Evolutionary conservation across 2,113 vertebrate species (phyloP).

Genomic region (Diadophis punctatus): DNA sequence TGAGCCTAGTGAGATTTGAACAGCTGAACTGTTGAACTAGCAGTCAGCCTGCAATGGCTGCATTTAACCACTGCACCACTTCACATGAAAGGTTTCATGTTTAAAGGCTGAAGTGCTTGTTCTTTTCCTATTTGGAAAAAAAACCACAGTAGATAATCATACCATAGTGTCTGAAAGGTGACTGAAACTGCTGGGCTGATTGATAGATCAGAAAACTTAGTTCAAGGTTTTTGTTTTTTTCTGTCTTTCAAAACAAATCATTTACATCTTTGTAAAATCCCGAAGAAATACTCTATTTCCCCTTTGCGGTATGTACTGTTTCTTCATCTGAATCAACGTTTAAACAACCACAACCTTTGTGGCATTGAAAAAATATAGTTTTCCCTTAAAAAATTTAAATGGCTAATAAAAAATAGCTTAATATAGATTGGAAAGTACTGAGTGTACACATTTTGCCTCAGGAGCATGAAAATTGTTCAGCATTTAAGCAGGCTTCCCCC

Average conservation of each 20-base stretch:
- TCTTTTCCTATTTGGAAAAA: neutral
- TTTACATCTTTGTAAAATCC: constrained; percentile 6
- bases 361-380: constrained; percentile 17
- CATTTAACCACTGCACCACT: too few species aligned
- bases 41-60: too few species aligned
- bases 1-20: too few species aligned
- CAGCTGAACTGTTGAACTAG: too few species aligned
- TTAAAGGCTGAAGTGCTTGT: neutral
- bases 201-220: neutral
- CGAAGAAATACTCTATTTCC: constrained; percentile 29
- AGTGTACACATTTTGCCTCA: constrained; percentile 33
- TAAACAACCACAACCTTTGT: constrained; percentile 21
- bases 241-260: constrained; percentile 24
- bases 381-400: neutral
- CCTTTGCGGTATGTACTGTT: constrained; percentile 29
- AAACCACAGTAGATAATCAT: neutral
- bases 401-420: constrained; percentile 14
- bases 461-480: constrained; percentile 46
- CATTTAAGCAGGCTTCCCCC: constrained; percentile 35
- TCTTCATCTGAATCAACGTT: constrained; percentile 33
- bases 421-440: constrained; percentile 54
- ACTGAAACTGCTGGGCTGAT: neutral
- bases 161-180: neutral
- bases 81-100: too few species aligned
- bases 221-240: neutral